phyloP scores from a whole-genome alignment of 2,797 vertebrate species.

The Delichon dasypus region DNA sequence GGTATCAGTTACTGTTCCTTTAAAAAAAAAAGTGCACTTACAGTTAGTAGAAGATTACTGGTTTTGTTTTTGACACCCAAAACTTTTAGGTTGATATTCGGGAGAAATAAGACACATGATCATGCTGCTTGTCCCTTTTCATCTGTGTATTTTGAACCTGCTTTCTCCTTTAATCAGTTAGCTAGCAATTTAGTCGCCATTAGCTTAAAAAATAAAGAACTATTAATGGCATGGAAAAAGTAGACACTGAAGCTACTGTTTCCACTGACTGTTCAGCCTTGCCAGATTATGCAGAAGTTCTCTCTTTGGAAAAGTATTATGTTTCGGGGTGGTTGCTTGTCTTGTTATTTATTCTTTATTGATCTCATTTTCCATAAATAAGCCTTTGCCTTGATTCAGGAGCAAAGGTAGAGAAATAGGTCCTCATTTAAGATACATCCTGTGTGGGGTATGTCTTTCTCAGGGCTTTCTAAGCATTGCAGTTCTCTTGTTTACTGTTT shows the following conservation, averaged over 20 bases:
- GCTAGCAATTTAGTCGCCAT: background rate
- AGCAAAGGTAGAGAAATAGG: background rate
- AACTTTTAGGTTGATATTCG: background rate
- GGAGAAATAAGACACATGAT: background rate
- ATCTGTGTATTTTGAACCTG: background rate
- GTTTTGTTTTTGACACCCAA: background rate
- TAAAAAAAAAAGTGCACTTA: background rate
- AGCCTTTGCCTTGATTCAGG: background rate
- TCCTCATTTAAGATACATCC: background rate
- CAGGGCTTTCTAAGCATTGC: background rate
- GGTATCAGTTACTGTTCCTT: background rate
- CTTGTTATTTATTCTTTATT: background rate
- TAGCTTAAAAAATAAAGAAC: background rate
- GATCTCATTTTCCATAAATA: background rate
- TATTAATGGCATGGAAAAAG: background rate
- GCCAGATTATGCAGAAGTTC: background rate
- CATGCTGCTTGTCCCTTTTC: background rate
- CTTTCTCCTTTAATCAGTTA: background rate
- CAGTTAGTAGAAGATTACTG: background rate
- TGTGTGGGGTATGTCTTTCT: background rate
- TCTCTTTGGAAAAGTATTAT: background rate
- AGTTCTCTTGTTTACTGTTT: background rate
- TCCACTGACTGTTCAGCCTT: background rate
- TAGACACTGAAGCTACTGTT: background rate
- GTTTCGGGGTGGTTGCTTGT: background rate